Base-by-base conservation (phyloP, 2,113 vertebrate species). In the Manacus vitellinus region DNA sequence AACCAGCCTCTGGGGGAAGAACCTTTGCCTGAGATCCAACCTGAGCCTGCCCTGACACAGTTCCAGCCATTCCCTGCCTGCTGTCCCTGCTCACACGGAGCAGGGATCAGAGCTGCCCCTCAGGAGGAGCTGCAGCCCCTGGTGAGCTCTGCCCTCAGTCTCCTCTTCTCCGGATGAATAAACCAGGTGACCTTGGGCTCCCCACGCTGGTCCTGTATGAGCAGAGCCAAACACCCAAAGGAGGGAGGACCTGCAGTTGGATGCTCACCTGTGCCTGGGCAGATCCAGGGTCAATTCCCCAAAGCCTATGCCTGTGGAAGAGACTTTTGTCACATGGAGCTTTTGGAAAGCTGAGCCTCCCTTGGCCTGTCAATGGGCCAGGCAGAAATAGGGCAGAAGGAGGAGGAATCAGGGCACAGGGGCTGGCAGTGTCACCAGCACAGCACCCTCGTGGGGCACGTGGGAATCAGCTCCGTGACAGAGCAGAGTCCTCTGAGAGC, bases 1-100 rank as follows among this genome's bases (percentile, higher is more conserved):
- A 54, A 68, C 46, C 62, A 68, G 10, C 67, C 70, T 61, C 70
- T 61, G 78, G 54, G 44, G 61, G 46, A 46, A 68, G 39, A 68
- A 2, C 61, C 54, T 89, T 82, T 3, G 9, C 49, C 70, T 74
- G 33, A 3, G 1, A 28, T 67, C 2, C 77, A 82, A 8, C 46
- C 78, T 68, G 28, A 46, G 6, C n/a, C 65, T 61, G 27, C 61
- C 52, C 61, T 75, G 68, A 24, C 78, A n/a, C 77, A 82, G 46
- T 62, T 22, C 46, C 78, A 82, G 77, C 62, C 1, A 0, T 39
- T 4, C 44, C 39, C 54, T 52, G 44, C 49, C 0, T 28, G 1
- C 77, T 54, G 61, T n/a, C 28, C 27, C 54, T 67, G 61, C 6
- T 14, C 70, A 24, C 46, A 44, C 24, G 3, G 35, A 37, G 44